Evolutionary conservation across 2,113 vertebrate species (phyloP).

Genomic region (Prochilodus magdalenae): DNA sequence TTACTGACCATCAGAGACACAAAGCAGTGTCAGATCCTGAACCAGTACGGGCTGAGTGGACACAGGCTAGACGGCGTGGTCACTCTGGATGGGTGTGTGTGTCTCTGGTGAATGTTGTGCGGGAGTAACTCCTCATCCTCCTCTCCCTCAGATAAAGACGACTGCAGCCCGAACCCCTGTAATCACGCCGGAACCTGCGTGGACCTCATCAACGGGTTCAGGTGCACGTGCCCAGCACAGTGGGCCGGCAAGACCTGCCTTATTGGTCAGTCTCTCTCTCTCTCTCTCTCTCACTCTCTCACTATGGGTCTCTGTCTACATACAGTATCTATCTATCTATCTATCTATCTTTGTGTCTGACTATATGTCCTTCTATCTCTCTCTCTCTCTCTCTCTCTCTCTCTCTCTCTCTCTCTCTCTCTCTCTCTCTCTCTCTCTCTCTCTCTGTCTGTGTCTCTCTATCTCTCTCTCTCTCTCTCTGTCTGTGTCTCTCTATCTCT

Average conservation of each 20-base stretch:
- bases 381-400: slow-evolving; percentile 20
- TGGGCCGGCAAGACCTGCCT: slow-evolving; percentile 94
- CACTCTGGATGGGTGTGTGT: slow-evolving; percentile 4
- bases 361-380: background rate
- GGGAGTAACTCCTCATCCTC: background rate
- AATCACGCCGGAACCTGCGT: slow-evolving; percentile 88
- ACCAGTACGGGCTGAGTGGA: background rate
- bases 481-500: slow-evolving; percentile 2
- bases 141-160: slow-evolving; percentile 82
- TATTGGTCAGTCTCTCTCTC: slow-evolving; percentile 77
- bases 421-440: background rate
- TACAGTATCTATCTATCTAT: background rate
- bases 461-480: slow-evolving; percentile 28
- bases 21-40: slow-evolving; percentile 19
- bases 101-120: background rate
- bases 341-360: background rate
- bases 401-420: slow-evolving; percentile 28
- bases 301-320: background rate
- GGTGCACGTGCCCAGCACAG: slow-evolving; percentile 87
- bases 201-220: slow-evolving; percentile 87
- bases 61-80: slow-evolving; percentile 3
- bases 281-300: slow-evolving; percentile 1
- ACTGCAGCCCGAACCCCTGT: slow-evolving; percentile 89
- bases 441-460: slow-evolving; percentile 19
- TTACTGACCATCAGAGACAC: background rate